Base-by-base conservation (phyloP, 2,797 vertebrate genomes). In the Threskiornis aethiopicus region DNA sequence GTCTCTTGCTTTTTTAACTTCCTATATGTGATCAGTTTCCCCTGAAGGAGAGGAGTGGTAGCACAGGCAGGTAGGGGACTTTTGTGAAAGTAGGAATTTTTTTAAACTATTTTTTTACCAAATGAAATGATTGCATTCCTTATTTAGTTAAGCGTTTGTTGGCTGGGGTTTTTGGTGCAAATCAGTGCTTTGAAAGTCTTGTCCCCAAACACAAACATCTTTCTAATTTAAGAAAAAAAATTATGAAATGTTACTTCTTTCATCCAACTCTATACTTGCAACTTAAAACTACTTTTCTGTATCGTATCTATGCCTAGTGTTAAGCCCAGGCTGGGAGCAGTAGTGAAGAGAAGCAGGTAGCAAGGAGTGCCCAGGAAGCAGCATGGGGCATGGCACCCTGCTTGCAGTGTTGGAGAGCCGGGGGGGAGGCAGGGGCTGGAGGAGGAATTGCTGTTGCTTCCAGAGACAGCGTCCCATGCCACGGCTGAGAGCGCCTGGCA, bases 221-320 rank as follows among this genome's bases (percentile, higher is more conserved):
- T 4, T 73, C 47, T 33, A 71, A 79, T 42, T 28, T 3, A n/a
- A 67, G 49, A 57, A 71, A 55, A 70, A 78, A 37, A 44, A 47
- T 8, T 13, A 12, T 6, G 9, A 24, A 44, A 28, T 57, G 2
- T 17, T 78, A 12, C 20, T 79, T 84, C 21, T 80, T 91, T 66
- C 54, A 35, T 62, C 16, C 57, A 31, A 4, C 42, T 86, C 42
- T 55, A 1, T 41, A 20, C 17, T 62, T 79, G 35, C 62, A 39
- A 24, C 9, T 49, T 82, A 17, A 71, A 88, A 35, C 31, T 57
- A 3, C 22, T 81, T 83, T 87, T 46, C 33, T 73, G 42, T 26
- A 11, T 55, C 12, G 1, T 65, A 5, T 11, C 28, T 6, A 0
- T 33, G 41, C 15, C 39, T 21, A 2, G n/a, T 1, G 0, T 33